These are phyloP conservation scores for Pholis gunnellus DNA, from an alignment of 2,113 vertebrate species.

Conservation along the genomic window DNA sequence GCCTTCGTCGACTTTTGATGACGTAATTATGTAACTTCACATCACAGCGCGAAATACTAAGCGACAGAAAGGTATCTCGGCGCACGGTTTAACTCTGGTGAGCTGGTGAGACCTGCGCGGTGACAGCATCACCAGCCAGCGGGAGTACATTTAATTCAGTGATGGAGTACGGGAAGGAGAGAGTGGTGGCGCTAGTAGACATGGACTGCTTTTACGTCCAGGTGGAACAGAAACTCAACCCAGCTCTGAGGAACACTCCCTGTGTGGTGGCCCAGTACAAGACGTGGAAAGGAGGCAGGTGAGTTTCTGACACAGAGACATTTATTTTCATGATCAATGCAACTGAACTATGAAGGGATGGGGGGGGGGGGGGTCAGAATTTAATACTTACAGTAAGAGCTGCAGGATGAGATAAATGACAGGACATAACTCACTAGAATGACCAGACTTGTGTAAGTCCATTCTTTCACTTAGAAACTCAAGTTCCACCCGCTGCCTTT, in stretches of 20 bases:
- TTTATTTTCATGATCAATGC: not conserved
- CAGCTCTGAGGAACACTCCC: conserved; percentile 88
- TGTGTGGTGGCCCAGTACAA: conserved; percentile 97
- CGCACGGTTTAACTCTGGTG: not conserved
- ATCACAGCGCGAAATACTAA: conserved; percentile 38
- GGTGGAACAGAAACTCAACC: conserved; percentile 92
- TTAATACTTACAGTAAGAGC: not conserved
- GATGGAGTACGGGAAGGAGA: conserved; percentile 89
- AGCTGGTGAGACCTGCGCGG: not conserved
- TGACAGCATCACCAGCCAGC: not conserved
- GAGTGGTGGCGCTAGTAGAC: conserved; percentile 92
- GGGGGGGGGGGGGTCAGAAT: too few relatives aligned
- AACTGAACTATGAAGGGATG: not conserved
- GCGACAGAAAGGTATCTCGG: not conserved
- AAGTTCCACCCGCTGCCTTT: not conserved
- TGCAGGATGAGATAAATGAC: not conserved
- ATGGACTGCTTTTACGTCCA: conserved; percentile 99
- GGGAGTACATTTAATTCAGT: not conserved
- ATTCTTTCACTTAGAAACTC: not conserved
- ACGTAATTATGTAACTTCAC: conserved; percentile 43
- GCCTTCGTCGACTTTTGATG: conserved; percentile 63
- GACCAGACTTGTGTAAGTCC: not conserved
- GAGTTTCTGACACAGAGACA: conserved; percentile 72
- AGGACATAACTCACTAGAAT: not conserved
- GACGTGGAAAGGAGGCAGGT: conserved; percentile 96